phyloP scores from a whole-genome alignment of 2,113 vertebrate species.

The Chaetura pelagica region DNA sequence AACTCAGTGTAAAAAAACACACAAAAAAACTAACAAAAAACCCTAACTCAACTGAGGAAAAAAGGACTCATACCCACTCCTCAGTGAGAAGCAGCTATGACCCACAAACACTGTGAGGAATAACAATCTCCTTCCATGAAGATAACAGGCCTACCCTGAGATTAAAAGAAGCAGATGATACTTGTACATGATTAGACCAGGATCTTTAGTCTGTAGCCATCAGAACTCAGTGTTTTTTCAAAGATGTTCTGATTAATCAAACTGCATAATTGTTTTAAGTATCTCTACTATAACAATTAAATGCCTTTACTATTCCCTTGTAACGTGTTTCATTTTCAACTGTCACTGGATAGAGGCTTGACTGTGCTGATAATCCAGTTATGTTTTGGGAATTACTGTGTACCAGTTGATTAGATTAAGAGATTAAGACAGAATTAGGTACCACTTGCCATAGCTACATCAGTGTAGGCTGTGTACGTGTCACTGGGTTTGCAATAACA shows the following conservation, averaged over 20 bases:
- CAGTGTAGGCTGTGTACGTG: not conserved
- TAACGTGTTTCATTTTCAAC: not conserved
- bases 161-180: not conserved
- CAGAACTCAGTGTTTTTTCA: not conserved
- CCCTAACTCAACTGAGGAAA: not conserved
- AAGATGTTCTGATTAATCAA: not conserved
- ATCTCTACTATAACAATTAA: not conserved
- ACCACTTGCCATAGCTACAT: not conserved
- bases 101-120: not conserved
- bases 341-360: not conserved
- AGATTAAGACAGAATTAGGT: not conserved
- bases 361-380: slow-evolving; percentile 23
- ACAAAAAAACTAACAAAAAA: not conserved
- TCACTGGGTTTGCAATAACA: not conserved
- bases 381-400: not conserved
- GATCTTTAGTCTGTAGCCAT: not conserved
- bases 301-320: not conserved
- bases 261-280: not conserved
- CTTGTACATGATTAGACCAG: not conserved
- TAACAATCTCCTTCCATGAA: not conserved
- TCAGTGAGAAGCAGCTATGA: not conserved
- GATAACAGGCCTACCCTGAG: not conserved
- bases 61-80: not conserved
- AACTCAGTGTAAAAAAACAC: not conserved
- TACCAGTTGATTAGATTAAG: slow-evolving; percentile 13